Evolutionary conservation across 2,888 invertebrate species (phyloP).

Genomic region (Cantharis rufa): DNA sequence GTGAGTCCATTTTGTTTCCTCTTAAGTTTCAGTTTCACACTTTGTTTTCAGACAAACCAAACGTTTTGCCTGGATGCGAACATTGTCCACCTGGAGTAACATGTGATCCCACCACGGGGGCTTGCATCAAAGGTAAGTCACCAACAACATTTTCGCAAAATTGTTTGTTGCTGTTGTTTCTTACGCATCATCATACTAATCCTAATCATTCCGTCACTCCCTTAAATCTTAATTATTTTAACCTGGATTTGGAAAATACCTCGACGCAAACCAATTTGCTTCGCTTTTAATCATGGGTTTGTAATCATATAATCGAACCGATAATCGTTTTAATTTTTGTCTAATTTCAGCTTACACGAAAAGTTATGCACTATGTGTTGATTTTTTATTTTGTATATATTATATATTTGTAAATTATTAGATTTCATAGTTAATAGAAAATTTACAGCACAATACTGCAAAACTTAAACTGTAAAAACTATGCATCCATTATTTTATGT

Average conservation of each 20-base stretch:
- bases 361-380: constrained; percentile 1
- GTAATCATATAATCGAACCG: constrained; percentile 7
- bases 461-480: constrained; percentile 3
- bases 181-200: constrained; percentile 35
- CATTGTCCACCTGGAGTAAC: constrained; percentile 79
- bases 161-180: constrained; percentile 51
- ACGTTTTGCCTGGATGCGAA: constrained; percentile 62
- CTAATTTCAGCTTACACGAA: constrained; percentile 23
- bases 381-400: not conserved
- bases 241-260: constrained; percentile 16
- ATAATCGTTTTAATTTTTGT: constrained; percentile 7
- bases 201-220: constrained; percentile 6
- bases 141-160: constrained; percentile 12
- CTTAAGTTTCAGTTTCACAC: not conserved
- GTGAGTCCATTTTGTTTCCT: not conserved
- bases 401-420: not conserved
- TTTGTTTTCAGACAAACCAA: constrained; percentile 29
- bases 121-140: constrained; percentile 80
- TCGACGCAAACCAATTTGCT: constrained; percentile 26
- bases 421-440: not conserved
- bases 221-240: not conserved
- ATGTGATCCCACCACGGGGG: constrained; percentile 79
- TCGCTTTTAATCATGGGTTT: constrained; percentile 12
- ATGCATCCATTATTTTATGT: not conserved
- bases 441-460: constrained; percentile 2